A percentile compares a stretch with the other conserved stretches of the same genome.
Evolutionary conservation across 2,113 vertebrate species (phyloP).

Genomic region (Corythaeola cristata): DNA sequence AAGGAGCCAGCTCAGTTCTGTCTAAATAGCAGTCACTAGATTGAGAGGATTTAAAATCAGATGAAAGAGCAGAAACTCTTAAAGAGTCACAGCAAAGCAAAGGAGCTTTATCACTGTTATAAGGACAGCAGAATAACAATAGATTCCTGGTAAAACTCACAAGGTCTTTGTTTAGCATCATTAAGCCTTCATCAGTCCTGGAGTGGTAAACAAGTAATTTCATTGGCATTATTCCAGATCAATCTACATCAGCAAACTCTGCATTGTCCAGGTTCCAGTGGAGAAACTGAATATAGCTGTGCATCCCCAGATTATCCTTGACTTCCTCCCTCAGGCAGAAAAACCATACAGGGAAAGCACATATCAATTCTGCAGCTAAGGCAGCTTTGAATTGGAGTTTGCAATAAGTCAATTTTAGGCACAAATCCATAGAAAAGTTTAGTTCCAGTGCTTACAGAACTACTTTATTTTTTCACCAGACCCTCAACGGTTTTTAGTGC

Average conservation of each 20-base stretch:
- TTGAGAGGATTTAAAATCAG: background rate
- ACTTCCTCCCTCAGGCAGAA: background rate
- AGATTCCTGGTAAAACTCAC: background rate
- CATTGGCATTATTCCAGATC: background rate
- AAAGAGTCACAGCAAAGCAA: background rate
- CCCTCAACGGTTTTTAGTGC: background rate
- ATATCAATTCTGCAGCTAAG: background rate
- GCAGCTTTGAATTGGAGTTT: background rate
- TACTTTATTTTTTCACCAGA: background rate
- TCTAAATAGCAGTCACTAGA: background rate
- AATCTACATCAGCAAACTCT: background rate
- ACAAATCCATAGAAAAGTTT: background rate
- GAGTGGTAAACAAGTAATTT: background rate
- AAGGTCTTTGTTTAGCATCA: background rate
- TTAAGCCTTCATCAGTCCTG: background rate
- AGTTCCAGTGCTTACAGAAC: background rate
- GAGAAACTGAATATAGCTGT: background rate
- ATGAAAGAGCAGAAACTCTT: background rate
- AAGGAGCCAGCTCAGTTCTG: background rate
- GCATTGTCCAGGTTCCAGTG: background rate
- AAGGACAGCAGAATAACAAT: background rate
- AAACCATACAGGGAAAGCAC: background rate
- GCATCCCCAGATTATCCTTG: background rate
- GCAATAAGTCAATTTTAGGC: background rate
- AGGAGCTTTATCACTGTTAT: background rate